Conservation (phyloP, 2,797 vertebrate genomes). For the Bradypodion pumilum region DNA sequence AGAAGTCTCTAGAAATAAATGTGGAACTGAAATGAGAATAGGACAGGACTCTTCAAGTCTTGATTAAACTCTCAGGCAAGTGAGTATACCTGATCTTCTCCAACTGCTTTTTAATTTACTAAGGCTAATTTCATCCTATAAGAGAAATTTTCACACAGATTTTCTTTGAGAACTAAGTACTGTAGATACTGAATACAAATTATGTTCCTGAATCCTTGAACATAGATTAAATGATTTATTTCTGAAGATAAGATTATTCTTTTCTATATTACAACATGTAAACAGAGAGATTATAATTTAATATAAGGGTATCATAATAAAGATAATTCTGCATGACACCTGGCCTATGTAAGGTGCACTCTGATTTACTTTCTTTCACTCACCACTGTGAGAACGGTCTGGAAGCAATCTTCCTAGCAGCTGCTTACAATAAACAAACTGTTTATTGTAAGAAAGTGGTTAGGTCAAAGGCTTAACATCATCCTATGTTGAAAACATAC, state of each 20-base stretch:
- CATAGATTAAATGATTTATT: fast-evolving
- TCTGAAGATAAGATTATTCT: background rate
- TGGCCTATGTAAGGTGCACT: conserved; percentile 55
- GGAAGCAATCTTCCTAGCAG: conserved; percentile 85
- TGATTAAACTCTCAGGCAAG: no score
- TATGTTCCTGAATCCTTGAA: background rate
- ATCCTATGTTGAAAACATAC: conserved; percentile 73
- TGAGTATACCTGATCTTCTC: background rate
- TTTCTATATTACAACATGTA: background rate
- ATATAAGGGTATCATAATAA: fast-evolving
- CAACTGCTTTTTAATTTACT: background rate
- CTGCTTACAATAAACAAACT: conserved; percentile 83
- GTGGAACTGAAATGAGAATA: background rate
- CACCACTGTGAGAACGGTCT: conserved; percentile 72
- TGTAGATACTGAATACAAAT: background rate
- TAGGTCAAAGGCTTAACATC: conserved; percentile 82
- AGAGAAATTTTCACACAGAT: background rate
- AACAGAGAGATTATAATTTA: background rate
- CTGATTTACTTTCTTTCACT: conserved; percentile 36
- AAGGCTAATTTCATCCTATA: background rate
- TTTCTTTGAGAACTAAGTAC: background rate
- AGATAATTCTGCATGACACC: background rate
- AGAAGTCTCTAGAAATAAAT: background rate
- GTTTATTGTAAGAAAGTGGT: conserved; percentile 85
- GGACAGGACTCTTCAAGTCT: background rate